These are phyloP conservation scores for Lochmaea crataegi DNA, from an alignment of 2,888 invertebrate species.

Conservation along the genomic window DNA sequence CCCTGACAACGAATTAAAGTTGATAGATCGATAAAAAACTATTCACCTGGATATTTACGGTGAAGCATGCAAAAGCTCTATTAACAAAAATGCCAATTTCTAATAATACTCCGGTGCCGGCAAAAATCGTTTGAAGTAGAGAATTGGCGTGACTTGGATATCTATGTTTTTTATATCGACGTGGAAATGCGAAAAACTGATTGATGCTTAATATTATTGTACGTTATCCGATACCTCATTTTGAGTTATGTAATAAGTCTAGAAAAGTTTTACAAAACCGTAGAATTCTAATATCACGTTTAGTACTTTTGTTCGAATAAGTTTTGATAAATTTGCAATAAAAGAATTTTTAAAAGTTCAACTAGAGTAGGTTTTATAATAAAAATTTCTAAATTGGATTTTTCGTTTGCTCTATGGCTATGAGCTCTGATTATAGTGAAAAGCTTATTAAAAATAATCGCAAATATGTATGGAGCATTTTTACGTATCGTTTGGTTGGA, in stretches of 20 bases:
- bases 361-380: no score
- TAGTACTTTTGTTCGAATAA: not conserved
- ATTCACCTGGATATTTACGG: conserved; percentile 30
- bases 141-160: conserved; percentile 36
- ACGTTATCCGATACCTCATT: conserved; percentile 27
- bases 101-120: conserved; percentile 40
- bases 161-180: conserved; percentile 31
- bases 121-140: conserved; percentile 39
- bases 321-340: not conserved
- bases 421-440: no score
- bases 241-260: conserved; percentile 26
- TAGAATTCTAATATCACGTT: not conserved
- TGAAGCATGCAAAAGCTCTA: conserved; percentile 40
- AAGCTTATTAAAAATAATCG: no score
- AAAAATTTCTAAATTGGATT: no score
- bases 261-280: not conserved
- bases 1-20: conserved; percentile 24
- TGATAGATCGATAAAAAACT: conserved; percentile 36
- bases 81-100: conserved; percentile 42
- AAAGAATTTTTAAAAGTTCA: no score
- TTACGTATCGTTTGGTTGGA: no score
- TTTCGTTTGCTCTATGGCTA: no score
- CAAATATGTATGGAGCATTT: no score
- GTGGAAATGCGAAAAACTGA: conserved; percentile 33
- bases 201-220: conserved; percentile 35